Base-by-base conservation (phyloP, 2,888 invertebrate genomes). In the Diarsia mendica region DNA sequence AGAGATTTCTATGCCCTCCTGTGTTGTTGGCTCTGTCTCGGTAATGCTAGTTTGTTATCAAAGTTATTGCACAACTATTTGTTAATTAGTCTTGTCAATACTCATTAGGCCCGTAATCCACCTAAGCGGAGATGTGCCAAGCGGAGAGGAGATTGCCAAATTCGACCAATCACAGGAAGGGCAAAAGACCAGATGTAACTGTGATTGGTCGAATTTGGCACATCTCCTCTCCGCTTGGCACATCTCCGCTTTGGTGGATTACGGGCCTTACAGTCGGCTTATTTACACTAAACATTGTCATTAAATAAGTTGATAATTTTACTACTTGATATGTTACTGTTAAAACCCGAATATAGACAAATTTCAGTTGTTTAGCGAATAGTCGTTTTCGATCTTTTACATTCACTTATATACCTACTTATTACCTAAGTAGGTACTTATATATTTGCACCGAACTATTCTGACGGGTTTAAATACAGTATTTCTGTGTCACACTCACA, bases 51-150 rank as follows among this genome's bases (percentile, higher is more conserved):
- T 58, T 58, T 28, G 28, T 18, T 67, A 67, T 10, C 20, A 6
- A 10, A 61, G 6, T 46, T 51, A 48, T 58, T 55, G 48, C 18
- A 73, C 10, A 53, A 73, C 48, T 51, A 39, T 61, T 69, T 55
- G 20, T 61, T 44, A 46, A 58, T 78, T 53, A 49, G 55, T 39
- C 18, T 51, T 65, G 61, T 67, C 51, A 67, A 64, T 64, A 71
- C 65, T 77, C 49, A 55, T 66, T n/a, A n/a, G n/a, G n/a, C n/a
- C n/a, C n/a, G n/a, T n/a, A n/a, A n/a, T n/a, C n/a, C n/a, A n/a
- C n/a, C n/a, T n/a, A n/a, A n/a, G n/a, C n/a, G n/a, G n/a, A n/a
- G n/a, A n/a, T n/a, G n/a, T n/a, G n/a, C n/a, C n/a, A n/a, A n/a
- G n/a, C n/a, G n/a, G n/a, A n/a, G n/a, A n/a, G n/a, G n/a, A n/a